phyloP scores from a whole-genome alignment of 2,888 invertebrate species.

The Lasioglossum figueresi region DNA sequence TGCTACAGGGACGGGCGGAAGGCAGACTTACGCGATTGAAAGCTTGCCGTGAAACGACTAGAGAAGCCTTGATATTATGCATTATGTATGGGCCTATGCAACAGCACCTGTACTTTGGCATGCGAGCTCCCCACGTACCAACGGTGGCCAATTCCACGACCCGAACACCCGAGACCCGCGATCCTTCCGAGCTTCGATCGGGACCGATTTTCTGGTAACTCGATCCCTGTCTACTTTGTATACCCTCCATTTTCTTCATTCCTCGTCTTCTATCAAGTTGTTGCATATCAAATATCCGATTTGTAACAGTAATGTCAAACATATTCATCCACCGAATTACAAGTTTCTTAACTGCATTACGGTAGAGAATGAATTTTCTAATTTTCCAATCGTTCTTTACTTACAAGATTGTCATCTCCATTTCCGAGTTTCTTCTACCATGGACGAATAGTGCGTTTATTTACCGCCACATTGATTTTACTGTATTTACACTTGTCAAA shows the following conservation, averaged over 20 bases:
- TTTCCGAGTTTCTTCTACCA: no score
- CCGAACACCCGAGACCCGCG: constrained; percentile 69
- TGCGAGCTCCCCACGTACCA: constrained; percentile 72
- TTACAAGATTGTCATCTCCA: no score
- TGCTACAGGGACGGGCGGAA: constrained; percentile 50
- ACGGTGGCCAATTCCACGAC: constrained; percentile 63
- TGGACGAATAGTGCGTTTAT: no score
- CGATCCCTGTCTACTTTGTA: neutral
- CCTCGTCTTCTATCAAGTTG: neutral
- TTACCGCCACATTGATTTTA: no score
- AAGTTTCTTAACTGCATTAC: no score
- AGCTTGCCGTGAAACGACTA: constrained; percentile 81
- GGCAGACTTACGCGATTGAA: constrained; percentile 79
- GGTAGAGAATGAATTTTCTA: no score
- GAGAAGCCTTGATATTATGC: constrained; percentile 80
- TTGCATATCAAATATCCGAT: neutral
- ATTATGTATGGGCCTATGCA: constrained; percentile 81
- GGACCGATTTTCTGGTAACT: constrained; percentile 17
- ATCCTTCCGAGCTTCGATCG: constrained; percentile 64
- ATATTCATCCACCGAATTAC: no score
- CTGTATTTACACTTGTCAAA: no score
- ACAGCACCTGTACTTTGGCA: constrained; percentile 77
- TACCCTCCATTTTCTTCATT: neutral
- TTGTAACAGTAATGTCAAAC: neutral
- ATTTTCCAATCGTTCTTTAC: no score